phyloP scores from a whole-genome alignment of 2,888 invertebrate genomes.

The Patella pellucida region DNA sequence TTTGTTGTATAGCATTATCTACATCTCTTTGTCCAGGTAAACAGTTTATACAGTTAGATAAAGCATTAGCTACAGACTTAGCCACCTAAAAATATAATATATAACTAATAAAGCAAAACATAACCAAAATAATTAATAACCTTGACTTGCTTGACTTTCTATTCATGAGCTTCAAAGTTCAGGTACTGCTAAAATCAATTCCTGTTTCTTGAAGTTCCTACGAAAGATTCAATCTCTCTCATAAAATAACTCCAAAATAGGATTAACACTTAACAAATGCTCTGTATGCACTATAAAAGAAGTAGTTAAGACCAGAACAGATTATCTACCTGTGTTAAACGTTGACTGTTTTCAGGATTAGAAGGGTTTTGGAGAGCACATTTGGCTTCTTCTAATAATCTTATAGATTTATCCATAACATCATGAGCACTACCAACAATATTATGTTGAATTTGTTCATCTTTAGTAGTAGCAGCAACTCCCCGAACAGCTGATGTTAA shows the following conservation, averaged over 20 bases:
- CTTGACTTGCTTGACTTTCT: too few species aligned
- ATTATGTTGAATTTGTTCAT: constrained; percentile 73
- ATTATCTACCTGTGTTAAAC: constrained; percentile 78
- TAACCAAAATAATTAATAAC: too few species aligned
- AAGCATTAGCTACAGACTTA: constrained; percentile 73
- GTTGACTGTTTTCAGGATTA: constrained; percentile 75
- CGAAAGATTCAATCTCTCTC: too few species aligned
- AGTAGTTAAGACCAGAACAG: too few species aligned
- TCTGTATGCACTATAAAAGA: too few species aligned
- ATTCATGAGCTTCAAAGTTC: too few species aligned
- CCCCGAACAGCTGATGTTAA: constrained; percentile 83
- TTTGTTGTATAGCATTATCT: constrained; percentile 87
- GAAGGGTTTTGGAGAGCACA: constrained; percentile 80
- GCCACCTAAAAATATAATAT: constrained; percentile 69
- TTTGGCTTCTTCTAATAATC: constrained; percentile 86
- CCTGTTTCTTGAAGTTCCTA: background rate
- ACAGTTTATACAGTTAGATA: constrained; percentile 83
- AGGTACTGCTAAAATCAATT: background rate
- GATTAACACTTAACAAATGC: too few species aligned
- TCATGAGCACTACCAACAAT: constrained; percentile 79
- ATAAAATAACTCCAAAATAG: too few species aligned
- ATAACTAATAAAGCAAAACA: background rate
- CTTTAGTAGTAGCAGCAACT: constrained; percentile 70
- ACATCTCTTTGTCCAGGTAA: constrained; percentile 94
- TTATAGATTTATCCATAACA: constrained; percentile 83